Conservation (phyloP, 2,888 invertebrate genomes). For the Antheraea assamensis region DNA sequence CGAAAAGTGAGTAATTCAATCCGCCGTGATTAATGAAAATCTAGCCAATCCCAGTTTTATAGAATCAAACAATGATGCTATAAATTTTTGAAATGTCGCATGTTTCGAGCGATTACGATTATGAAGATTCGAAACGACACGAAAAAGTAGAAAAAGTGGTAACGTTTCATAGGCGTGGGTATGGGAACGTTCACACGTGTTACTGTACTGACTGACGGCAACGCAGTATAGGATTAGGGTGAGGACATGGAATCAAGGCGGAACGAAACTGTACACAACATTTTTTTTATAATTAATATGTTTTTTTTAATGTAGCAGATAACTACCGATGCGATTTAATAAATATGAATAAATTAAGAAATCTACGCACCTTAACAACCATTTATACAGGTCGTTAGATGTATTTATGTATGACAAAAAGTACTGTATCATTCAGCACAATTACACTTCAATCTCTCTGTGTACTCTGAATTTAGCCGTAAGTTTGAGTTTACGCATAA, state of each 20-base stretch:
- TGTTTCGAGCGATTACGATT: slow-evolving; percentile 45
- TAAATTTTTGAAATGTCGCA: slow-evolving; percentile 42
- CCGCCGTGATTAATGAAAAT: slow-evolving; percentile 31
- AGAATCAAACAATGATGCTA: slow-evolving; percentile 31
- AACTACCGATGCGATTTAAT: too few relatives aligned
- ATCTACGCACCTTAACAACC: not conserved
- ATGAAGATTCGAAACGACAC: slow-evolving; percentile 51
- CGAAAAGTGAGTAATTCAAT: slow-evolving; percentile 2
- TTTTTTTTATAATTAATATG: not conserved
- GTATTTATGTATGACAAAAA: too few relatives aligned
- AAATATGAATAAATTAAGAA: not conserved
- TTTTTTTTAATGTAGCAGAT: not conserved
- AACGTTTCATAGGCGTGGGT: slow-evolving; percentile 67
- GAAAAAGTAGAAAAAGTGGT: slow-evolving; percentile 57
- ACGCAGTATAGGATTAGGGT: slow-evolving; percentile 39
- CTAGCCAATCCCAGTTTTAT: slow-evolving; percentile 16
- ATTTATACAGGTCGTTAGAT: too few relatives aligned
- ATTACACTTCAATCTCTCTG: too few relatives aligned
- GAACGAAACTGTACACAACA: slow-evolving; percentile 31
- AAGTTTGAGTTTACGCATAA: too few relatives aligned
- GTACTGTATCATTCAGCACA: too few relatives aligned
- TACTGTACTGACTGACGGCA: slow-evolving; percentile 58
- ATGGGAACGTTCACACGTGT: slow-evolving; percentile 82
- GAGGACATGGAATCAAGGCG: slow-evolving; percentile 30
- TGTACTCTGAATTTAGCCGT: too few relatives aligned